phyloP scores from a whole-genome alignment of 92 coral and sea anemone genomes.

The Heliopora coerulea region DNA sequence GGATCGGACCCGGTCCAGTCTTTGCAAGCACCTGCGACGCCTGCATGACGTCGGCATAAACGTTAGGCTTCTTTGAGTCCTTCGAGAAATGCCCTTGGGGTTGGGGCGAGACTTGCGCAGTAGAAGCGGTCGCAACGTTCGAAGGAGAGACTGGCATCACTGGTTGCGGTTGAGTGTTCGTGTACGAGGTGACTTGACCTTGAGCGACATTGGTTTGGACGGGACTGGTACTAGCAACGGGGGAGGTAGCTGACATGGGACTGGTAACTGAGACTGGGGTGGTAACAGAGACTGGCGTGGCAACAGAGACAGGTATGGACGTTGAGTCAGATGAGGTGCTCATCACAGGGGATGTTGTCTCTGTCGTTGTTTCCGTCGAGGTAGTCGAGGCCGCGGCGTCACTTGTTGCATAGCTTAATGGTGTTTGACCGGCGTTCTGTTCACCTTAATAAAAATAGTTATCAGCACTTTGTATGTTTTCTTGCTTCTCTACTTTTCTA shows the following conservation, averaged over 20 bases:
- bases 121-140: constrained; percentile 18
- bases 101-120: too few species aligned
- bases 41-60: constrained; percentile 27
- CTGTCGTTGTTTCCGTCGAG: constrained; percentile 2
- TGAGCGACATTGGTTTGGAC: constrained; percentile 29
- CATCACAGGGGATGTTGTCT: constrained; percentile 39
- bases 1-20: constrained; percentile 38
- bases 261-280: constrained; percentile 37
- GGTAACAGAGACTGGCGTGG: constrained; percentile 42
- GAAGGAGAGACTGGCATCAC: constrained; percentile 47
- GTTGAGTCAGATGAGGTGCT: constrained; percentile 35
- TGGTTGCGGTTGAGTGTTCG: constrained; percentile 16
- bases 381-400: constrained; percentile 3
- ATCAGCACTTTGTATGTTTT: too few species aligned
- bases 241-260: constrained; percentile 23
- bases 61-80: constrained; percentile 22
- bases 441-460: too few species aligned
- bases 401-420: neutral
- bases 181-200: constrained; percentile 11
- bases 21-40: constrained; percentile 11
- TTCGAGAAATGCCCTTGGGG: neutral
- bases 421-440: neutral
- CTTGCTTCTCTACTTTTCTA: too few species aligned
- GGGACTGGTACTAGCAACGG: constrained; percentile 32
- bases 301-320: constrained; percentile 39